These are phyloP conservation scores for Drosophila asahinai DNA, from an alignment of 1,140 invertebrate species.

Conservation along the genomic window DNA sequence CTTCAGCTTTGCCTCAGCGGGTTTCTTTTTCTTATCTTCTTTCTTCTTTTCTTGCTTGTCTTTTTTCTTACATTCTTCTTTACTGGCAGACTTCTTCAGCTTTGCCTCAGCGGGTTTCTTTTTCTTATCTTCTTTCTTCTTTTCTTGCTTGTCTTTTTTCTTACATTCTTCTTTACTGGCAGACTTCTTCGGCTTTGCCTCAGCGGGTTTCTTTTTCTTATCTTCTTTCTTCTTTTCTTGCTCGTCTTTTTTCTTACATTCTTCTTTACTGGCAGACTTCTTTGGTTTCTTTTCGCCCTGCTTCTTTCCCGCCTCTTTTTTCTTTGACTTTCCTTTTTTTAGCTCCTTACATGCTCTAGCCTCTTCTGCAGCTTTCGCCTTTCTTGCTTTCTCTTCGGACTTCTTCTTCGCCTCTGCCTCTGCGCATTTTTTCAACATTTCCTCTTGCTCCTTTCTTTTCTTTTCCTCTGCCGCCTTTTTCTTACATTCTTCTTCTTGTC, in stretches of 20 bases:
- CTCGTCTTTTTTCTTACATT: background rate
- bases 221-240: background rate
- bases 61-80: background rate
- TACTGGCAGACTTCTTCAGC: background rate
- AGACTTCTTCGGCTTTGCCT: background rate
- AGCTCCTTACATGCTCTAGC: background rate
- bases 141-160: background rate
- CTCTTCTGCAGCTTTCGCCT: background rate
- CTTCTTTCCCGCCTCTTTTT: background rate
- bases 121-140: background rate
- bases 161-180: background rate
- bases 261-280: no score
- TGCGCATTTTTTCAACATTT: background rate
- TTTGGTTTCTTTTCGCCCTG: background rate
- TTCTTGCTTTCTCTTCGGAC: background rate
- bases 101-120: background rate
- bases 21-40: background rate
- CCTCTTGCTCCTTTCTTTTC: background rate
- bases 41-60: background rate
- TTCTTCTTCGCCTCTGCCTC: background rate
- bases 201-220: background rate
- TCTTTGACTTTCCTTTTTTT: background rate
- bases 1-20: background rate
- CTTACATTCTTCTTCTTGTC: no score
- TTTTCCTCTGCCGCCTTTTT: background rate